Percentiles rank a stretch among this genome's conserved stretches.
Conservation (phyloP, 2,113 vertebrate species). For the Vulpes ferrilata region DNA sequence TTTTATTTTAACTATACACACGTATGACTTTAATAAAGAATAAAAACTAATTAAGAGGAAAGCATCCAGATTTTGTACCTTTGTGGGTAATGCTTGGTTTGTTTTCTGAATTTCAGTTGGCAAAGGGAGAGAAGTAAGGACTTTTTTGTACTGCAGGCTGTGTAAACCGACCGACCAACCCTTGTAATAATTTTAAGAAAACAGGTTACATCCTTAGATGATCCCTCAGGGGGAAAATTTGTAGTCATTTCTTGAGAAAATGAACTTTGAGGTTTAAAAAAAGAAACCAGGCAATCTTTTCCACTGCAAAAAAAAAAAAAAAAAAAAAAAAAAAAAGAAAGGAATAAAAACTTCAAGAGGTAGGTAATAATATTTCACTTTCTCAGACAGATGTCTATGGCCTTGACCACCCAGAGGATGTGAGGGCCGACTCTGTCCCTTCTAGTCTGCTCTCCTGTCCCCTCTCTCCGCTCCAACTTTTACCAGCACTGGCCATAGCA, state of each 20-base stretch:
- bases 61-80: neutral
- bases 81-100: neutral
- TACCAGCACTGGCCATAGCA: neutral
- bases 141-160: neutral
- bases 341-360: neutral
- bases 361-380: neutral
- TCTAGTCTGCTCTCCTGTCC: no score
- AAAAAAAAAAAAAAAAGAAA: no score
- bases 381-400: neutral
- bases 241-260: slow-evolving; percentile 53
- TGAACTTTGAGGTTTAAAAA: slow-evolving; percentile 23
- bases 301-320: neutral
- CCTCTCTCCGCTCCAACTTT: neutral
- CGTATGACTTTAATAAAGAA: slow-evolving; percentile 22
- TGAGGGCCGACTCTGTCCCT: neutral
- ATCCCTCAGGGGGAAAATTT: neutral
- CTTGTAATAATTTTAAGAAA: slow-evolving; percentile 18
- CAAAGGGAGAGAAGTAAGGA: neutral
- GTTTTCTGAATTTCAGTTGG: neutral
- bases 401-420: neutral
- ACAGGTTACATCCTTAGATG: neutral
- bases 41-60: slow-evolving; percentile 31
- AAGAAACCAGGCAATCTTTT: neutral
- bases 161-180: neutral
- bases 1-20: neutral